Evolutionary conservation across 1,140 invertebrate genomes (phyloP).

Genomic region (Schlechtendalia chinensis): DNA sequence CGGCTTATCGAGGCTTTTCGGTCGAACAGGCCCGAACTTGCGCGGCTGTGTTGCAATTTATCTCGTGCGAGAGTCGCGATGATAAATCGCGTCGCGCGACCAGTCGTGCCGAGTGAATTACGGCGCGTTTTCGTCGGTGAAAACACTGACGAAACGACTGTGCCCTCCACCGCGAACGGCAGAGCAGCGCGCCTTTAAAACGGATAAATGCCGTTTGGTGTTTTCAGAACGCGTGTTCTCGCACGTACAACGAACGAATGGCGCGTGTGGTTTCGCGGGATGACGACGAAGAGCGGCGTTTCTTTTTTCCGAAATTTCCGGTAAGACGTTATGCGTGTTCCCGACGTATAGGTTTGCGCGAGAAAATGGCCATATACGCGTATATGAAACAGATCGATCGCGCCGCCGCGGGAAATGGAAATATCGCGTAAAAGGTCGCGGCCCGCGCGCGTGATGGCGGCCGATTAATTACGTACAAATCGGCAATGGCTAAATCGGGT

Average conservation of each 20-base stretch:
- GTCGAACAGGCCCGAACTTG: conserved; percentile 43
- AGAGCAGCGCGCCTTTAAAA: background rate
- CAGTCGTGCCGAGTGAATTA: conserved; percentile 14
- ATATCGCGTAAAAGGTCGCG: background rate
- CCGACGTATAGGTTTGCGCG: background rate
- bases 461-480: conserved; percentile 22
- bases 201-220: background rate
- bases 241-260: too few species aligned
- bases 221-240: too few species aligned
- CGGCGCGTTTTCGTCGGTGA: conserved; percentile 28
- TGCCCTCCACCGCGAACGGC: too few species aligned
- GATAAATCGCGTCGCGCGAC: conserved; percentile 35
- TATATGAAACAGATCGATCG: background rate
- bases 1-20: conserved; percentile 48
- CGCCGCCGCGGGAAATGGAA: background rate
- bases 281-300: background rate
- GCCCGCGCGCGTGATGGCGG: background rate
- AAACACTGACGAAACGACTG: background rate
- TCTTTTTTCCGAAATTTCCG: background rate
- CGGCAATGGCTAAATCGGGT: conserved; percentile 8
- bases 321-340: background rate
- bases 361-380: background rate
- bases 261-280: background rate
- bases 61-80: conserved; percentile 28
- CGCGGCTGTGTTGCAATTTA: conserved; percentile 40